Conservation (phyloP, 1,140 invertebrate genomes). For the Brachionus plicatilis region DNA sequence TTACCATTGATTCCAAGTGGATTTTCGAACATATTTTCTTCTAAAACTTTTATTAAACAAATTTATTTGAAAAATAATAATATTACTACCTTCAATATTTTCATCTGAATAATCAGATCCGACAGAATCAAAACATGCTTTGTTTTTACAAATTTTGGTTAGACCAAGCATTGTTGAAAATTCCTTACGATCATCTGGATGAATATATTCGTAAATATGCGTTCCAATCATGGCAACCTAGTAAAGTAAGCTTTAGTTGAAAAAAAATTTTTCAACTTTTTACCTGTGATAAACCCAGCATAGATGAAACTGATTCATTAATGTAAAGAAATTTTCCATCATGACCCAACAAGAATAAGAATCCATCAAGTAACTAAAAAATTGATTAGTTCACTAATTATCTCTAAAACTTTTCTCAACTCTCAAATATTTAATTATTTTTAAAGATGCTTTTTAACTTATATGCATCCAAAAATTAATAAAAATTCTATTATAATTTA, state of each 20-base stretch:
- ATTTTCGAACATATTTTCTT: neutral
- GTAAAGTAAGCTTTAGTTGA: neutral
- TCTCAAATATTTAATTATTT: neutral
- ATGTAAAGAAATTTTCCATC: constrained; percentile 39
- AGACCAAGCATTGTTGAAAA: neutral
- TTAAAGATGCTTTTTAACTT: neutral
- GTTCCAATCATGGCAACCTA: constrained; percentile 33
- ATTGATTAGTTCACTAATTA: neutral
- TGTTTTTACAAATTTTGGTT: neutral
- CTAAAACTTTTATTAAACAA: neutral
- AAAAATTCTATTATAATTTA: neutral
- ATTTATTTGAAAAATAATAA: neutral
- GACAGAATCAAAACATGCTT: neutral
- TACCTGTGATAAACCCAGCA: constrained; percentile 14
- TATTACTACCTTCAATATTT: neutral
- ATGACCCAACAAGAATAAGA: neutral
- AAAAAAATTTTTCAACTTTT: neutral
- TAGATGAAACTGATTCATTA: constrained; percentile 27
- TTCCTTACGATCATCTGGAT: constrained; percentile 1
- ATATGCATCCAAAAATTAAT: neutral
- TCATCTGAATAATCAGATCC: neutral
- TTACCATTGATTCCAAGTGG: neutral
- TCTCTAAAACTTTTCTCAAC: neutral
- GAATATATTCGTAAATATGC: constrained; percentile 27
- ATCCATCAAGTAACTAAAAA: constrained; percentile 19